Base-by-base conservation (phyloP, 2,113 vertebrate genomes). In the Microcebus lehilahytsara region DNA sequence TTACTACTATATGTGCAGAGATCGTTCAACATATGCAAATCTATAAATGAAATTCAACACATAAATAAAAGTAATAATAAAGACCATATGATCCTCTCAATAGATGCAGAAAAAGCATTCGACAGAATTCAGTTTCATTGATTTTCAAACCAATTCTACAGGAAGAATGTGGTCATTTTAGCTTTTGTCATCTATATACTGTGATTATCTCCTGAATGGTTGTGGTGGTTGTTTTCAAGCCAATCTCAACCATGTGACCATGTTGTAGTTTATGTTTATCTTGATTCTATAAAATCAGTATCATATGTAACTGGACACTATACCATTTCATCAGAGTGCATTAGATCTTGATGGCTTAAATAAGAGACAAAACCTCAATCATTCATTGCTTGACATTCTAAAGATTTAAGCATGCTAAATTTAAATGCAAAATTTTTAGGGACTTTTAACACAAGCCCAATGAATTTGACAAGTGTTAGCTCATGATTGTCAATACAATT, bases 101-200 rank as follows among this genome's bases (percentile, higher is more conserved):
- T 56, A 56, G 17, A 56, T 6, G 53, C 53, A 56, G 53, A 56
- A 56, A 53, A 56, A 56, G 17, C 5, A 56, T 56, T 56, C 0
- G 5, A 56, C 53, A 56, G 17, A 56, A 56, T 56, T 56, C 53
- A 53, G 34, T 34, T 0, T 74, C 74, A 23, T 75, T 93, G 37
- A 58, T 22, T 94, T 93, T 88, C 69, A 96, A 93, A 56, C 19
- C n/a, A 72, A n/a, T 94, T 92, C 11, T 69, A 58, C 16, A 58
- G 8, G 22, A 92, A 9, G 34, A 34, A 90, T 69, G 40, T 49
- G 37, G 4, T 37, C 32, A 80, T 91, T 88, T 91, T 80, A 58
- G 4, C 30, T 86, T 96, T 71, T 79, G 6, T 74, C 37, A 72
- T 78, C n/a, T 89, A 71, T 9, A 51, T 13, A 46, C 6, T 85